A percentile compares a stretch with the other conserved stretches of the same genome.
phyloP scores from a whole-genome alignment of 2,888 invertebrate species.

The Halocaridina rubra region DNA sequence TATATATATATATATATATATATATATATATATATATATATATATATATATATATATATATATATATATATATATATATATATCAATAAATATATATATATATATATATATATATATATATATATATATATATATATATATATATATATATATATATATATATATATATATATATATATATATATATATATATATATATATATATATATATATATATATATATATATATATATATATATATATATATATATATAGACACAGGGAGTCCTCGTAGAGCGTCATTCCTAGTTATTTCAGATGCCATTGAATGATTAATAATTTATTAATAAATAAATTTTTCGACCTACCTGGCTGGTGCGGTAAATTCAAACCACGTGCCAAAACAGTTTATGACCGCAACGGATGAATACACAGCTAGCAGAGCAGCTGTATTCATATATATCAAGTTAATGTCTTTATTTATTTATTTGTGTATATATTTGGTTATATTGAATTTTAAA shows the following conservation, averaged over 20 bases:
- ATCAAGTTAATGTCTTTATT: too few relatives aligned
- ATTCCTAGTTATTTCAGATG: too few relatives aligned
- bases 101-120: slow-evolving; percentile 3
- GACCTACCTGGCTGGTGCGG: too few relatives aligned
- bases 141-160: background rate
- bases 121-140: background rate
- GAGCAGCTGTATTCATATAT: too few relatives aligned
- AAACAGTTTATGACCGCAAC: too few relatives aligned
- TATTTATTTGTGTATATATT: too few relatives aligned
- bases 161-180: background rate
- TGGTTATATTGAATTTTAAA: too few relatives aligned
- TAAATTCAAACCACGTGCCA: too few relatives aligned
- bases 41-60: background rate
- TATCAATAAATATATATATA: background rate
- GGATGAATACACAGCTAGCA: too few relatives aligned
- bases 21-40: background rate
- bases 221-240: background rate
- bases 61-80: background rate
- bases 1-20: background rate
- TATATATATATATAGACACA: background rate
- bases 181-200: background rate
- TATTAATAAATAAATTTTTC: too few relatives aligned
- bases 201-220: background rate
- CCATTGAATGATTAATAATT: too few relatives aligned
- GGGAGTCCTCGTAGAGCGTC: too few relatives aligned